Base-by-base conservation (phyloP, 2,888 invertebrate species). In the Nephrocerus scutellatus region DNA sequence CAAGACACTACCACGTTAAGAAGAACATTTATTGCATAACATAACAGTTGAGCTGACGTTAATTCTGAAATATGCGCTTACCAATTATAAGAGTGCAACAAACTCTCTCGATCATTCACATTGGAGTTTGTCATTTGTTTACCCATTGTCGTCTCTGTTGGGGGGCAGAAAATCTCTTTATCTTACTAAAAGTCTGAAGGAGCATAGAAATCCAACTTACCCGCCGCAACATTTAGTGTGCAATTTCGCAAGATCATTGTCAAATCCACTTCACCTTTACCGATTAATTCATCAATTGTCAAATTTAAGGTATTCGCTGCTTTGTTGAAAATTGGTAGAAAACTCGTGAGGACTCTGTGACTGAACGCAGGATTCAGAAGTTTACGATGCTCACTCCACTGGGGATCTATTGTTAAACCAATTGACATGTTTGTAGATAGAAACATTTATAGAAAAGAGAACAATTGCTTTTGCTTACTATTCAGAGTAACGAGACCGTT, bases 91-190 rank as follows among this genome's bases (percentile, higher is more conserved):
- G n/a, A n/a, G n/a, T n/a, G n/a, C n/a, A n/a, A n/a, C n/a, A n/a
- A n/a, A n/a, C n/a, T n/a, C n/a, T n/a, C n/a, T n/a, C n/a, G n/a
- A n/a, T n/a, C n/a, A n/a, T n/a, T n/a, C n/a, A n/a, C n/a, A 18
- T 34, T 43, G 8, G 41, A 36, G 7, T 50, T 54, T 5, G 46
- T 39, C 7, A 51, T 52, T 34, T 57, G 54, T 26, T 49, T 55
- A 0, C 66, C 65, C 66, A 66, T 66, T 8, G 65, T 65, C 1
- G 63, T 66, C 46, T 59, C 63, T 63, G n/a, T n/a, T n/a, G n/a
- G n/a, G n/a, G n/a, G n/a, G n/a, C n/a, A n/a, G n/a, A n/a, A n/a
- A n/a, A n/a, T n/a, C n/a, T n/a, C n/a, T n/a, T n/a, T n/a, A n/a
- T n/a, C n/a, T n/a, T n/a, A n/a, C n/a, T n/a, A n/a, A n/a, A n/a